Conservation (phyloP, 2,113 vertebrate species). For the Rhinogobius similis region DNA sequence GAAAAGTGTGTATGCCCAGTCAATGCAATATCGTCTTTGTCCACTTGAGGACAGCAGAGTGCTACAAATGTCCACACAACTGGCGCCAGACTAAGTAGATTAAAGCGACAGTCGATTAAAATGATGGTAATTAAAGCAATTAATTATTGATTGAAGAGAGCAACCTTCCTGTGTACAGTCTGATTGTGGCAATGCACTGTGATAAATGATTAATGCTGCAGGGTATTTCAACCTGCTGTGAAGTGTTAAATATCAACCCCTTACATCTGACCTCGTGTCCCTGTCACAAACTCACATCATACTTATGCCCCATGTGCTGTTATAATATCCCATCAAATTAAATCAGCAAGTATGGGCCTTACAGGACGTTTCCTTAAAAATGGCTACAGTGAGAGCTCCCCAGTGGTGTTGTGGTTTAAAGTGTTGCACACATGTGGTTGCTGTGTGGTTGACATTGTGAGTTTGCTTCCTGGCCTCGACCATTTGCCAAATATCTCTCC, state of each 20-base stretch:
- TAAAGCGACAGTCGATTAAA: slow-evolving; percentile 8
- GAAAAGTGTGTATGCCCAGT: background rate
- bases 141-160: slow-evolving; percentile 7
- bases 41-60: slow-evolving; percentile 69
- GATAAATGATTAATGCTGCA: background rate
- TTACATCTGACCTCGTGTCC: background rate
- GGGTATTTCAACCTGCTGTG: background rate
- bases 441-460: too few relatives aligned
- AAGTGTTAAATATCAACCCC: background rate
- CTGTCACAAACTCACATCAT: background rate
- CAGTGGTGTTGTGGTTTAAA: too few relatives aligned
- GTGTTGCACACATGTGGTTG: too few relatives aligned
- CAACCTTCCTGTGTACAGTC: background rate
- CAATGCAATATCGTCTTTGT: slow-evolving; percentile 35
- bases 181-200: background rate
- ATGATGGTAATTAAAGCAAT: slow-evolving; percentile 12
- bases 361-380: background rate
- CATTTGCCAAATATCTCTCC: too few relatives aligned
- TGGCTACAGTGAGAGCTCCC: background rate
- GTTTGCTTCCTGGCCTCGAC: too few relatives aligned
- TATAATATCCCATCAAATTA: background rate
- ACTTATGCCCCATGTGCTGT: background rate
- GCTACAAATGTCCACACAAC: slow-evolving; percentile 20
- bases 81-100: background rate
- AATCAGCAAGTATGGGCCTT: background rate